A percentile compares a stretch with the other conserved stretches of the same genome.
Conservation (phyloP, 2,797 vertebrate genomes). For the Poecilia gillii region DNA sequence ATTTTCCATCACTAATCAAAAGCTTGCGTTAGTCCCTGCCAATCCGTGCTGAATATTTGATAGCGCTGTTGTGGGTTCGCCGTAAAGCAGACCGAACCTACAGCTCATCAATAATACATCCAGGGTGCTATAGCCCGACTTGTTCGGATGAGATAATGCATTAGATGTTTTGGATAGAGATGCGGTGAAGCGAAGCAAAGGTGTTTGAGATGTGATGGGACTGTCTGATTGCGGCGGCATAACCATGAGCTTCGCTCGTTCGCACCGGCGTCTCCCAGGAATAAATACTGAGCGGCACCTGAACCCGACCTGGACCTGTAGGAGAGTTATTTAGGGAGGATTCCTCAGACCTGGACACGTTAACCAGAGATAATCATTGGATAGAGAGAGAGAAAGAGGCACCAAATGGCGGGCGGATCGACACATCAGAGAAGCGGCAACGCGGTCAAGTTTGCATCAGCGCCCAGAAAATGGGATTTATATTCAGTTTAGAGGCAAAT, state of each 20-base stretch:
- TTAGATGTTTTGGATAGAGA: conserved; percentile 50
- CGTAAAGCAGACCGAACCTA: conserved; percentile 63
- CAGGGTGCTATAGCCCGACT: conserved; percentile 7
- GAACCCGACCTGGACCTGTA: conserved; percentile 43
- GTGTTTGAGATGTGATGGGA: conserved; percentile 67
- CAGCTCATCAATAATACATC: conserved; percentile 72
- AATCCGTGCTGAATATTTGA: conserved; percentile 74
- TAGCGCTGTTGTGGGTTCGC: conserved; percentile 48
- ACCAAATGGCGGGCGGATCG: not conserved
- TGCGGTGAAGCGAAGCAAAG: conserved; percentile 55
- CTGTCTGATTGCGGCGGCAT: conserved; percentile 48
- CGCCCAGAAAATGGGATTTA: conserved; percentile 13
- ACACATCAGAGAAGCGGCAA: conserved; percentile 6
- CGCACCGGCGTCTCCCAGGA: conserved; percentile 43
- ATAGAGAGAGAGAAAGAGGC: not conserved
- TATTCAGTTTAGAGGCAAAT: conserved; percentile 4
- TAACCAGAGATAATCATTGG: conserved; percentile 18
- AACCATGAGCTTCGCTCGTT: conserved; percentile 36
- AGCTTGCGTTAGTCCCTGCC: conserved; percentile 59
- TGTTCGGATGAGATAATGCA: conserved; percentile 61
- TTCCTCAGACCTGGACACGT: conserved; percentile 40
- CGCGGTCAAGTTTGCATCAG: not conserved
- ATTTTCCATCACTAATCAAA: conserved; percentile 68
- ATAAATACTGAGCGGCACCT: conserved; percentile 63
- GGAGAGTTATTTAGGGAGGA: conserved; percentile 34